Conservation (phyloP, 2,797 vertebrate genomes). For the Iguana delicatissima region DNA sequence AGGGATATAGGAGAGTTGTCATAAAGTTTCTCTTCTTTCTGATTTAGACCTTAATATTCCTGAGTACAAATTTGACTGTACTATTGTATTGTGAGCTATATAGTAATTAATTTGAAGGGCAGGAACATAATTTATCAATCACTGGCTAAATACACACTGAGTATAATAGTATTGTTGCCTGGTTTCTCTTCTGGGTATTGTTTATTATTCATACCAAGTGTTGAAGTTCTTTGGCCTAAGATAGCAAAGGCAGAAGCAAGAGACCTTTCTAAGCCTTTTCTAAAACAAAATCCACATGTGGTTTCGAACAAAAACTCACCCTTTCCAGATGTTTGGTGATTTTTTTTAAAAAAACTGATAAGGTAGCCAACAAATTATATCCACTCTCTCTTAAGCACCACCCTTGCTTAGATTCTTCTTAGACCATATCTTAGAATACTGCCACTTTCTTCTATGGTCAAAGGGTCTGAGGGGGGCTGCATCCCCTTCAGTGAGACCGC, state of each 20-base stretch:
- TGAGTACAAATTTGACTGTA: background rate
- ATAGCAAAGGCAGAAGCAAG: slow-evolving; percentile 5
- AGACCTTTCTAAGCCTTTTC: slow-evolving; percentile 15
- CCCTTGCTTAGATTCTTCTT: background rate
- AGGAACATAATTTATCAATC: background rate
- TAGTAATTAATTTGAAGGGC: background rate
- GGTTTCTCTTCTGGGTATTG: background rate
- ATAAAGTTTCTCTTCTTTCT: background rate
- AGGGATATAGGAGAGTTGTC: background rate
- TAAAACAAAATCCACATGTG: slow-evolving; percentile 29
- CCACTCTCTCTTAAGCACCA: background rate
- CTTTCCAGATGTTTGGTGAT: slow-evolving; percentile 13
- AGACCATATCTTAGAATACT: background rate
- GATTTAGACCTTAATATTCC: background rate
- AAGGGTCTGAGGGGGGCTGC: too few relatives aligned
- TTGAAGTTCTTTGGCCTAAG: background rate
- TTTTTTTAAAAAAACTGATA: background rate
- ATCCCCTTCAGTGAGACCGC: too few relatives aligned
- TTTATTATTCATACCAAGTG: slow-evolving; percentile 28
- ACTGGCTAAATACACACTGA: background rate
- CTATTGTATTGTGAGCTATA: background rate
- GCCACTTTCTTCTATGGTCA: too few relatives aligned
- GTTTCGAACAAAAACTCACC: slow-evolving; percentile 12
- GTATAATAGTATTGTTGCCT: background rate
- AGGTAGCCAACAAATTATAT: slow-evolving; percentile 19